A percentile compares a stretch with the other conserved stretches of the same genome.
Evolutionary conservation across 2,113 vertebrate species (phyloP).

Genomic region (Zootoca vivipara): DNA sequence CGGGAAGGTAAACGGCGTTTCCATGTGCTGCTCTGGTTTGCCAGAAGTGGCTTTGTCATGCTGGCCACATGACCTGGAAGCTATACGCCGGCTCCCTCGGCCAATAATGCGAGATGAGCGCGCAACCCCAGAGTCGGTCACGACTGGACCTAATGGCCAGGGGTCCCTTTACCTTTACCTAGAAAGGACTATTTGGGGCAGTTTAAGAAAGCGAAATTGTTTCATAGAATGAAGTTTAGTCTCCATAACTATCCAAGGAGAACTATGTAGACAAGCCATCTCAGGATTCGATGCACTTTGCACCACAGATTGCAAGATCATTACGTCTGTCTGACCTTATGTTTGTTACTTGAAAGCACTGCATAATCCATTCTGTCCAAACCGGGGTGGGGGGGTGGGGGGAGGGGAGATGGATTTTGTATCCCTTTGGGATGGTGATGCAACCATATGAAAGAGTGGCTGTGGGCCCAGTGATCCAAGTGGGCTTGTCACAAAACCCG

Average conservation of each 20-base stretch:
- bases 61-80: too few species aligned
- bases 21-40: too few species aligned
- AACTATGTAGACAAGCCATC: conserved; percentile 1
- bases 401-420: conserved; percentile 45
- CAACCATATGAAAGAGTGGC: conserved; percentile 28
- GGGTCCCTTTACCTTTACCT: too few species aligned
- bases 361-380: conserved; percentile 16
- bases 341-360: background rate
- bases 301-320: background rate
- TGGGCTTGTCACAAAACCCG: conserved; percentile 30
- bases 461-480: conserved; percentile 39
- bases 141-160: too few species aligned
- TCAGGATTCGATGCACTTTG: background rate
- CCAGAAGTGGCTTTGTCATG: too few species aligned
- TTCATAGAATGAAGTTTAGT: conserved; percentile 20
- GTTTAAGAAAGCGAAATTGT: too few species aligned
- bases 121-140: too few species aligned
- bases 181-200: too few species aligned
- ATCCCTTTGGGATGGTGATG: conserved; percentile 43
- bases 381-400: conserved; percentile 22
- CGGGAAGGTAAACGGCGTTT: too few species aligned
- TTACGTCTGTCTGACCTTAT: background rate
- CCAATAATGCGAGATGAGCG: too few species aligned
- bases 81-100: too few species aligned
- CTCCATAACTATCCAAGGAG: conserved; percentile 56